Evolutionary conservation across 35 echinoderm and acorn worm species (phyloP), one percentile per base, ranked within the genome.

Genomic region (Heliocidaris tuberculata): DNA sequence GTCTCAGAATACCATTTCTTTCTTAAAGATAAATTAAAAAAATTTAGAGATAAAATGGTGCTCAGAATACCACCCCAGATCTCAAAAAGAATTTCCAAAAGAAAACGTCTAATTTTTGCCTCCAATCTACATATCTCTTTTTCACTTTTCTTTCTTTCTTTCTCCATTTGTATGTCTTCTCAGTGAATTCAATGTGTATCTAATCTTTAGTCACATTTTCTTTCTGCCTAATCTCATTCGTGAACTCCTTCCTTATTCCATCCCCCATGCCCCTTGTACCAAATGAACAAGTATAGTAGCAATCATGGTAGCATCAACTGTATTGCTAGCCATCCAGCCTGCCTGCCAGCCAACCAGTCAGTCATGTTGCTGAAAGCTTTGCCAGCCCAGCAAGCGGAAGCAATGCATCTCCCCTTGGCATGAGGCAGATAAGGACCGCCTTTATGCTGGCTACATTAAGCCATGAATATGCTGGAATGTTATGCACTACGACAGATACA

Each of bases 381-480:
- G 87, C 87, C 47, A 89, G 87, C 87, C 87, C 31, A 89, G 87
- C 87, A 89, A 89, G 19, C 87, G 87, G 87, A 89, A 89, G 87
- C 87, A 89, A 47, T 89, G 87, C 87, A 89, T 89, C 87, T 89
- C 87, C 31, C 31, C 31, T 47, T 48, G 87, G 87, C 31, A 48
- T 47, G 47, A 89, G 87, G 31, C 31, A 31, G 87, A 89, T 89
- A 89, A 89, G 87, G 87, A 89, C 31, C 31, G 87, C 87, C 87
- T 89, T 89, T 89, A 89, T 89, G 87, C 29, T 89, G 87, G 31
- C 31, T 48, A 89, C 87, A 89, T 89, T 89, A 89, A 89, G 47
- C 87, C 87, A 89, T 89, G 47, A 89, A 89, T 48, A 89, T 89
- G 31, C 87, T 89, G 87, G 87, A 89, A 89, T 89, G 87, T 48